Percentiles rank a stretch among this genome's conserved stretches.
Conservation (phyloP, 1,140 invertebrate genomes). For the Epicauta chinensis region DNA sequence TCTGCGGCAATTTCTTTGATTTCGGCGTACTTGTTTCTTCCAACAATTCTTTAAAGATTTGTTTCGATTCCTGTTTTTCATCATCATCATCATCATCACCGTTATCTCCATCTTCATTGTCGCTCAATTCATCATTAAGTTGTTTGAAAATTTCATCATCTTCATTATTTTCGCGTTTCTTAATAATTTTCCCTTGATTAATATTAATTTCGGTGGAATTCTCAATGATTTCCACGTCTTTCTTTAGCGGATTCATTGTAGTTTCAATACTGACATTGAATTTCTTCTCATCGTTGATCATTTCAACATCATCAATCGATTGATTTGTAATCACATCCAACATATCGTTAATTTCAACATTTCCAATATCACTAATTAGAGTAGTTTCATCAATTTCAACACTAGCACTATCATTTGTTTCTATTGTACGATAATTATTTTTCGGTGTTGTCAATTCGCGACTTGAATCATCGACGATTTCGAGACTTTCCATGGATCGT, state of each 20-base stretch:
- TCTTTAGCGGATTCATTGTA: background rate
- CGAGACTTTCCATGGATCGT: conserved; percentile 2
- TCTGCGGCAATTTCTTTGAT: conserved; percentile 3
- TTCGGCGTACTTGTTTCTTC: conserved; percentile 32
- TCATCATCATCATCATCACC: conserved; percentile 18
- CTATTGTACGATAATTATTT: background rate
- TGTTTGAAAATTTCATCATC: conserved; percentile 29
- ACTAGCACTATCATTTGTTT: conserved; percentile 1
- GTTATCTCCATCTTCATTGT: conserved; percentile 28
- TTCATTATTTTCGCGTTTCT: conserved; percentile 21
- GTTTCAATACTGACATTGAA: background rate
- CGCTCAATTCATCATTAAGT: conserved; percentile 27
- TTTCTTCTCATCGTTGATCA: conserved; percentile 10
- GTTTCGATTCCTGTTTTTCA: conserved; percentile 27
- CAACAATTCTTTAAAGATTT: conserved; percentile 36
- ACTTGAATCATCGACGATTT: background rate
- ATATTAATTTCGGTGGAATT: conserved; percentile 20
- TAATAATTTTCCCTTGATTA: conserved; percentile 14
- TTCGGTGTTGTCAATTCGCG: background rate
- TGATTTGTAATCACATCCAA: conserved; percentile 6
- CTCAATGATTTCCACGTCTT: conserved; percentile 22
- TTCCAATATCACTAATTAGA: conserved; percentile 32
- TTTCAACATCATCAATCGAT: conserved; percentile 7
- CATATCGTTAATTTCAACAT: conserved; percentile 22
- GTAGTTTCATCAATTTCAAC: conserved; percentile 31